phyloP scores from a whole-genome alignment of 2,888 invertebrate species.

The Neoascia interrupta region DNA sequence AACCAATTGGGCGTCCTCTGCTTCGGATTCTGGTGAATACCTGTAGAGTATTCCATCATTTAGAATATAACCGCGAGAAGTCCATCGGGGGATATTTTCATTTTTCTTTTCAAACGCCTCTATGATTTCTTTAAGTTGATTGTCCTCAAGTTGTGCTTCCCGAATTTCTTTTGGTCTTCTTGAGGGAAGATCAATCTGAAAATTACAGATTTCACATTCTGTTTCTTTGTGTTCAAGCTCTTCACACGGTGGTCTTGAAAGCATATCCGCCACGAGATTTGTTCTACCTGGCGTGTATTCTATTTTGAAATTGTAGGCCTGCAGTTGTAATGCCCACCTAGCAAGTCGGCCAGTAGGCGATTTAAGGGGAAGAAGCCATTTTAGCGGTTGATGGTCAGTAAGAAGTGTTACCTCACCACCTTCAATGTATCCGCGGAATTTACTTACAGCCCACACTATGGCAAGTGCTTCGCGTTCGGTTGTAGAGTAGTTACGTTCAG shows the following conservation, averaged over 20 bases:
- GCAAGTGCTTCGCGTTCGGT: background rate
- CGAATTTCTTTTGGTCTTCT: slow-evolving; percentile 54
- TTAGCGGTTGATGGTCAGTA: background rate
- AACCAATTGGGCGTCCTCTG: background rate
- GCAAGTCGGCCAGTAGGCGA: background rate
- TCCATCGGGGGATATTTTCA: background rate
- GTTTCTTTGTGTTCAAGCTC: slow-evolving; percentile 3
- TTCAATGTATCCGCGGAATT: background rate
- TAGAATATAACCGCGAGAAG: background rate
- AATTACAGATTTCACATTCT: slow-evolving; percentile 2
- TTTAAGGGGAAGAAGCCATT: background rate
- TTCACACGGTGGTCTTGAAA: background rate
- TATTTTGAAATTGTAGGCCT: background rate
- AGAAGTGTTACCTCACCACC: background rate
- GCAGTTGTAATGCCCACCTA: background rate
- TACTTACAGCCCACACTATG: background rate
- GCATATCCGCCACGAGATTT: background rate
- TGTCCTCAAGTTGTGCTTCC: slow-evolving; percentile 69
- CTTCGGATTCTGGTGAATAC: background rate
- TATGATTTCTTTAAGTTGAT: slow-evolving; percentile 31
- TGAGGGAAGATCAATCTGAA: slow-evolving; percentile 52
- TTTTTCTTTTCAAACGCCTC: slow-evolving; percentile 3
- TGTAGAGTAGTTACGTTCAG: background rate
- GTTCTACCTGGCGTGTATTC: background rate
- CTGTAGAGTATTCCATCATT: background rate